phyloP scores from a whole-genome alignment of 2,797 vertebrate species.

The Helicolenus hilgendorfi region DNA sequence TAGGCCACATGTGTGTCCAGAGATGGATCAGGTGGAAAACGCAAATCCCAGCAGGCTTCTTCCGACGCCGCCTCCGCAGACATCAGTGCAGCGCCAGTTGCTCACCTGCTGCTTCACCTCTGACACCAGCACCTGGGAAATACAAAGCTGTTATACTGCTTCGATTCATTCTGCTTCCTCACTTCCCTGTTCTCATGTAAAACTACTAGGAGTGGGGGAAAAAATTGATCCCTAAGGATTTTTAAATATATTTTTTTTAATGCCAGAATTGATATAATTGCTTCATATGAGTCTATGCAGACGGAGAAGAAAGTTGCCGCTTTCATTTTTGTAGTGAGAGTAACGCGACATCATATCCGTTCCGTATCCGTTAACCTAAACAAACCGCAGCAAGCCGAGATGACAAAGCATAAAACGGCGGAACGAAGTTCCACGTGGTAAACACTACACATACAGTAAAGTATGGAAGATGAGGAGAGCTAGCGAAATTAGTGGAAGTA shows the following conservation, averaged over 20 bases:
- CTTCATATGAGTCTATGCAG: not conserved
- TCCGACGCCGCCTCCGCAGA: constrained; percentile 35
- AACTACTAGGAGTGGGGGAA: not conserved
- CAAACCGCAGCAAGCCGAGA: too few relatives aligned
- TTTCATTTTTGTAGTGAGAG: too few relatives aligned
- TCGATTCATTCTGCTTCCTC: not conserved
- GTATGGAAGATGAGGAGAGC: too few relatives aligned
- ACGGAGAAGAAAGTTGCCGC: too few relatives aligned
- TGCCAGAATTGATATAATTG: not conserved
- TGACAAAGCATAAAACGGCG: too few relatives aligned
- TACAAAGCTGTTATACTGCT: constrained; percentile 2
- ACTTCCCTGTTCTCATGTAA: not conserved
- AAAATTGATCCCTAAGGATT: not conserved
- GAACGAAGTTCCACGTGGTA: too few relatives aligned
- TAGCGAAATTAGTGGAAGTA: too few relatives aligned
- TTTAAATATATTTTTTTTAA: not conserved
- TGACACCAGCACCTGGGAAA: constrained; percentile 64
- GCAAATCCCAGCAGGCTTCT: constrained; percentile 66
- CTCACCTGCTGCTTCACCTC: constrained; percentile 77
- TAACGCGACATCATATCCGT: too few relatives aligned
- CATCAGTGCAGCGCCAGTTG: constrained; percentile 46
- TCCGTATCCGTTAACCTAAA: too few relatives aligned
- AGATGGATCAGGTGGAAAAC: constrained; percentile 64
- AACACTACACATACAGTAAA: too few relatives aligned
- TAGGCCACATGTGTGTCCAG: constrained; percentile 64